Evolutionary conservation across 2,888 invertebrate species (phyloP).

Genomic region (Pocota personata): DNA sequence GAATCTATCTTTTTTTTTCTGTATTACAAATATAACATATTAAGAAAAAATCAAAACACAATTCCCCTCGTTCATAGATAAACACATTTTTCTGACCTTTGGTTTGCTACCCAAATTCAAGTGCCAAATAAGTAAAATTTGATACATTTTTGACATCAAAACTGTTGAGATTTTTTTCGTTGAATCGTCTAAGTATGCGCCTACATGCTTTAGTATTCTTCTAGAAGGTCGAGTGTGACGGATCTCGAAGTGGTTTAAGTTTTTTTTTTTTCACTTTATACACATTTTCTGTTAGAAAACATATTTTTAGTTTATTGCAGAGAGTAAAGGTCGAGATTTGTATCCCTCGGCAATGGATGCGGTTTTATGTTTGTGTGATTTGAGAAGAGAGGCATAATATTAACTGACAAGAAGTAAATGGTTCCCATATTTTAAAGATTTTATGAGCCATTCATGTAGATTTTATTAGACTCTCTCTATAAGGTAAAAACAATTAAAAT

Average conservation of each 20-base stretch:
- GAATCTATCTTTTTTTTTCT: too few species aligned
- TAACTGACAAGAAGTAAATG: conserved; percentile 8
- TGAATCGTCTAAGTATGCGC: neutral
- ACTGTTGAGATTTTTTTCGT: neutral
- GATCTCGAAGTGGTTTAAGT: conserved; percentile 12
- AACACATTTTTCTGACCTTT: neutral
- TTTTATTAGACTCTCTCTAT: neutral
- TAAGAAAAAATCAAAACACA: too few species aligned
- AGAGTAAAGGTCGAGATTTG: conserved; percentile 25
- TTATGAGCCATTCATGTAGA: neutral
- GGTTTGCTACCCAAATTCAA: neutral
- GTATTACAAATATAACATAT: too few species aligned
- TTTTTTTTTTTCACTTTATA: neutral
- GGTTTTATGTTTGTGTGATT: neutral
- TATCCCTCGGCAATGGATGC: conserved; percentile 4
- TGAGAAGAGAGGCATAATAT: neutral
- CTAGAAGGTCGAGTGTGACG: conserved; percentile 50
- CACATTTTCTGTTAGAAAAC: neutral
- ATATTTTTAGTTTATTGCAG: conserved; percentile 11
- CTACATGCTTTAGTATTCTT: conserved; percentile 26
- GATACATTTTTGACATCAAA: neutral
- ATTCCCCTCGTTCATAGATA: neutral
- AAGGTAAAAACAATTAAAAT: neutral
- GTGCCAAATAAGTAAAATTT: neutral
- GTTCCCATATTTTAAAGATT: conserved; percentile 6